These are phyloP conservation scores for Nomada fucata DNA, from an alignment of 2,888 invertebrate genomes.

Conservation along the genomic window DNA sequence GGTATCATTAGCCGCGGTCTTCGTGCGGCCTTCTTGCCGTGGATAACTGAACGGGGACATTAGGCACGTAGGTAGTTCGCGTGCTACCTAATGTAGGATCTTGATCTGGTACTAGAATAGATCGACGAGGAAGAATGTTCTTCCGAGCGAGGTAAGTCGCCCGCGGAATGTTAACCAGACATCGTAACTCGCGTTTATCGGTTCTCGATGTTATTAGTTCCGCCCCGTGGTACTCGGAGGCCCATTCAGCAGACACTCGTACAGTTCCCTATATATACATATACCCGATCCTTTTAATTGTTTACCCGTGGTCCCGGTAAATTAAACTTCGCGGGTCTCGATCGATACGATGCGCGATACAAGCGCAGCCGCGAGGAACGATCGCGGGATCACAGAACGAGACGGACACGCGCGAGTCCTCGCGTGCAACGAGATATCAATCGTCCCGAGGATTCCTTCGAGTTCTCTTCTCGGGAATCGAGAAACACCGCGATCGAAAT, in stretches of 20 bases:
- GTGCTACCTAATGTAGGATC: conserved; percentile 57
- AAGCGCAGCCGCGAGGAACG: background rate
- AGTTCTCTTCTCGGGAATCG: background rate
- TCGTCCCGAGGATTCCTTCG: background rate
- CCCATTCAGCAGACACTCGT: conserved; percentile 55
- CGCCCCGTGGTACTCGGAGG: conserved; percentile 52
- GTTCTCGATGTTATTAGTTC: conserved; percentile 69
- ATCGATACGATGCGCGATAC: conserved; percentile 58
- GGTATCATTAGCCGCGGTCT: conserved; percentile 49
- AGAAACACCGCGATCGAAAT: background rate
- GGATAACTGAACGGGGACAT: conserved; percentile 57
- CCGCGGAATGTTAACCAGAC: conserved; percentile 70
- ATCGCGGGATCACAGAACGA: background rate
- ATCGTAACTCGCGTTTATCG: conserved; percentile 72
- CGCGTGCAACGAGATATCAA: conserved; percentile 16
- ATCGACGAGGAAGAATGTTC: conserved; percentile 65
- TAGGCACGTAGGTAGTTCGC: conserved; percentile 64
- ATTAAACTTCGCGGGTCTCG: conserved; percentile 45
- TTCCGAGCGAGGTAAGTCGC: conserved; percentile 56
- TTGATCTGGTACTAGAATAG: conserved; percentile 59
- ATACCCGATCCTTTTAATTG: conserved; percentile 62
- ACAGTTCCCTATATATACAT: conserved; percentile 28
- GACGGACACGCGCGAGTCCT: background rate
- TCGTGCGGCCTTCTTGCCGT: conserved; percentile 41
- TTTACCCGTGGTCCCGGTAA: conserved; percentile 56